A percentile compares a stretch with the other conserved stretches of the same genome.
Evolutionary conservation across 1,140 invertebrate genomes (phyloP).

Genomic region (Nautilus pompilius): DNA sequence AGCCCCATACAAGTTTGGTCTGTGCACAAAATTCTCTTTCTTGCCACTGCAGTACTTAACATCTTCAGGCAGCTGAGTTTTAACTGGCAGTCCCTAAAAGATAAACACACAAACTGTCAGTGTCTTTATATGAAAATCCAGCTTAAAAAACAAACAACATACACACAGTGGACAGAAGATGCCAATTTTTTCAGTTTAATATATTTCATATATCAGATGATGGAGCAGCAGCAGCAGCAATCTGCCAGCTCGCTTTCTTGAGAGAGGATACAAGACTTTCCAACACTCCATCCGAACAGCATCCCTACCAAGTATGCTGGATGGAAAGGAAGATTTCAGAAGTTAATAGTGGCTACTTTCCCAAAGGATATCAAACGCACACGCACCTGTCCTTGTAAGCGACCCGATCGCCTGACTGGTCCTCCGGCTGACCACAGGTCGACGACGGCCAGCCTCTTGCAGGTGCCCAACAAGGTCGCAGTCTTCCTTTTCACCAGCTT

Average conservation of each 20-base stretch:
- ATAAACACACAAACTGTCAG: not conserved
- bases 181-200: not conserved
- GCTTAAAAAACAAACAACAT: not conserved
- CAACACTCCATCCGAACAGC: not conserved
- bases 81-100: not conserved
- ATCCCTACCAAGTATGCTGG: not conserved
- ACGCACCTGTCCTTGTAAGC: not conserved
- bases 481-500: too few relatives aligned
- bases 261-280: not conserved
- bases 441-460: too few relatives aligned
- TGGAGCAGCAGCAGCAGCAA: too few relatives aligned
- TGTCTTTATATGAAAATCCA: not conserved
- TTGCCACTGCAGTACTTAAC: conserved; percentile 15
- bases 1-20: conserved; percentile 38
- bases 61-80: not conserved
- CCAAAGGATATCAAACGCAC: too few relatives aligned
- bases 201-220: not conserved
- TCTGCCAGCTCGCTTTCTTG: too few relatives aligned
- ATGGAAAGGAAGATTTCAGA: too few relatives aligned
- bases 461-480: too few relatives aligned
- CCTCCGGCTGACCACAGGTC: too few relatives aligned
- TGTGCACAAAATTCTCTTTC: conserved; percentile 20
- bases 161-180: not conserved
- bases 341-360: too few relatives aligned
- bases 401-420: not conserved